Percentiles rank a stretch among this genome's conserved stretches.
Evolutionary conservation across 2,888 invertebrate species (phyloP).

Genomic region (Aquatica leii): DNA sequence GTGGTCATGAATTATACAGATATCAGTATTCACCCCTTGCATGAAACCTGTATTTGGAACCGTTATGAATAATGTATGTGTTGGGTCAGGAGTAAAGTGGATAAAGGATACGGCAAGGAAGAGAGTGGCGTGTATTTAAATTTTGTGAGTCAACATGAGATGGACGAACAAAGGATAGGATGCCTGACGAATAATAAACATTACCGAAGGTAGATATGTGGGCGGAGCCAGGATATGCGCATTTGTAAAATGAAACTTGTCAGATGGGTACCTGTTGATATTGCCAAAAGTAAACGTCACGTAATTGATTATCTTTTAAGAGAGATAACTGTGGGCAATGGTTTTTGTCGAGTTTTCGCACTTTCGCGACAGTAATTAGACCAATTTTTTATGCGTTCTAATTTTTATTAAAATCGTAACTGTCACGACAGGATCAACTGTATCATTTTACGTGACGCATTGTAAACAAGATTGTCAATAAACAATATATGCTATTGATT

Average conservation of each 20-base stretch:
- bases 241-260: conserved; percentile 50
- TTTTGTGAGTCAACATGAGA: conserved; percentile 29
- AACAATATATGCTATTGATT: too few species aligned
- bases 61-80: conserved; percentile 28
- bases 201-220: conserved; percentile 44
- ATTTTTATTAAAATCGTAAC: too few species aligned
- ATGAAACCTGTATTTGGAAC: conserved; percentile 14
- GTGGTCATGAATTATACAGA: conserved; percentile 7
- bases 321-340: too few species aligned
- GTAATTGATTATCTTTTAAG: background rate
- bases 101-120: conserved; percentile 20
- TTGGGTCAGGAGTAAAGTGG: background rate
- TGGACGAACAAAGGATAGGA: conserved; percentile 44
- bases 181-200: conserved; percentile 45
- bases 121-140: conserved; percentile 5
- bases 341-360: too few species aligned
- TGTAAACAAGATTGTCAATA: too few species aligned
- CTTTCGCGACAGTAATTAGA: too few species aligned
- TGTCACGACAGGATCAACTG: too few species aligned
- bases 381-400: too few species aligned
- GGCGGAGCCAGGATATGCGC: conserved; percentile 50
- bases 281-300: conserved; percentile 8
- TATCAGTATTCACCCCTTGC: conserved; percentile 14
- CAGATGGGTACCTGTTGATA: conserved; percentile 47
- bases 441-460: too few species aligned